A percentile compares a stretch with the other conserved stretches of the same genome.
phyloP scores from a whole-genome alignment of 2,797 vertebrate species.

The Sardinella longiceps region DNA sequence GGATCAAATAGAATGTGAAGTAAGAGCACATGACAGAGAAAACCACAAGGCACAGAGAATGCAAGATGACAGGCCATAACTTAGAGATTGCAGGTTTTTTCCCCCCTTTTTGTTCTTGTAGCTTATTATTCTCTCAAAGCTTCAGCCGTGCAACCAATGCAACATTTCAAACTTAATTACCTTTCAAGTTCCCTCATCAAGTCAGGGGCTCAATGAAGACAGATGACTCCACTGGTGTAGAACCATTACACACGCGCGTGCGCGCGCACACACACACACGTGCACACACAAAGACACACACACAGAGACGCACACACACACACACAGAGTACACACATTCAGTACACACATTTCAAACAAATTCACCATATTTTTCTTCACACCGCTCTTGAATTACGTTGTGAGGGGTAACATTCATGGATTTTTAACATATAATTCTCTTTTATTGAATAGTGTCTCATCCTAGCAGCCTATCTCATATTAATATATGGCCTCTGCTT shows the following conservation, averaged over 20 bases:
- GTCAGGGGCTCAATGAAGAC: slow-evolving; percentile 74
- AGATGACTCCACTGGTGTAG: slow-evolving; percentile 64
- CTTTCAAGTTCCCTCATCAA: slow-evolving; percentile 79
- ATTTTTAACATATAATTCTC: slow-evolving; percentile 61
- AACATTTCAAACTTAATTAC: slow-evolving; percentile 82
- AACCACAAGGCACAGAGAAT: slow-evolving; percentile 63
- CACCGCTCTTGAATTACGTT: slow-evolving; percentile 60
- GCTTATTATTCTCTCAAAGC: slow-evolving; percentile 72
- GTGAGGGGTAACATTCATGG: slow-evolving; percentile 52
- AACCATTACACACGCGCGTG: slow-evolving; percentile 64
- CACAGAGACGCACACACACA: slow-evolving; percentile 1
- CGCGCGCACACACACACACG: not conserved
- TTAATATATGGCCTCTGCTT: slow-evolving; percentile 64
- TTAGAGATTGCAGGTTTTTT: slow-evolving; percentile 60
- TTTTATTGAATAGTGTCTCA: slow-evolving; percentile 67
- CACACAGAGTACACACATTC: slow-evolving; percentile 62
- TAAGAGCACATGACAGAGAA: slow-evolving; percentile 62
- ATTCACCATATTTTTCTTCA: slow-evolving; percentile 54
- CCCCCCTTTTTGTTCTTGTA: slow-evolving; percentile 65
- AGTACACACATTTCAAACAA: slow-evolving; percentile 31
- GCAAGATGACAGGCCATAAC: slow-evolving; percentile 70
- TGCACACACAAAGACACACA: slow-evolving; percentile 1
- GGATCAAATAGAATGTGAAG: slow-evolving; percentile 64
- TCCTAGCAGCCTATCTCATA: slow-evolving; percentile 61
- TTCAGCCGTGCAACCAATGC: slow-evolving; percentile 67